Percentiles rank a stretch among this genome's conserved stretches.
These are phyloP conservation scores for Axea sp. DNA, from an alignment of 2,888 invertebrate genomes.

Conservation along the genomic window DNA sequence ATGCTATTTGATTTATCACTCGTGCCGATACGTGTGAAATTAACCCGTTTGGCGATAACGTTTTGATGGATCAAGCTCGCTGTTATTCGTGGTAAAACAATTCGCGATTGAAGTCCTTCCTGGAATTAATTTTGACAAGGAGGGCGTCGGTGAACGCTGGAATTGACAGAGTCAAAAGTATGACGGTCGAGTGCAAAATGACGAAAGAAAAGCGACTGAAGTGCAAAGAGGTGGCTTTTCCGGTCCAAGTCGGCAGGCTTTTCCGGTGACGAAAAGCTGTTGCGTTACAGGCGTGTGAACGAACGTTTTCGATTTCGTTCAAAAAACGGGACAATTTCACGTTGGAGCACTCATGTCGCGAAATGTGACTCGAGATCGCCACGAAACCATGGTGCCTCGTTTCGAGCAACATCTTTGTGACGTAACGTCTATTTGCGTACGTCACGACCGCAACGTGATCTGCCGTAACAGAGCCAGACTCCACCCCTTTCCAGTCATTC, in stretches of 20 bases:
- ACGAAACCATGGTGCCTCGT: constrained; percentile 16
- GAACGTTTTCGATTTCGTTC: constrained; percentile 19
- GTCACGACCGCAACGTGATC: constrained; percentile 49
- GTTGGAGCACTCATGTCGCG: constrained; percentile 1
- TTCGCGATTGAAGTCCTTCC: too few relatives aligned
- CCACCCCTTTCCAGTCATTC: constrained; percentile 52
- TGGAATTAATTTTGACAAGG: too few relatives aligned
- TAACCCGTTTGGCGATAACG: too few relatives aligned
- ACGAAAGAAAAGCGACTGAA: not conserved
- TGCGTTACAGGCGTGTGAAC: constrained; percentile 18
- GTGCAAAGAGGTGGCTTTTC: not conserved
- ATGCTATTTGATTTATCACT: too few relatives aligned
- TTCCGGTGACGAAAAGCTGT: constrained; percentile 16
- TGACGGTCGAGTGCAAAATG: too few relatives aligned
- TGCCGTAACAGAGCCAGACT: constrained; percentile 33
- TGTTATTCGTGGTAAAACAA: too few relatives aligned
- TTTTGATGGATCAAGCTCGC: too few relatives aligned
- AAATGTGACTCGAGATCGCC: constrained; percentile 18
- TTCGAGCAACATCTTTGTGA: constrained; percentile 41
- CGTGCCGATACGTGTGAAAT: too few relatives aligned
- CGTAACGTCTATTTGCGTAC: constrained; percentile 50
- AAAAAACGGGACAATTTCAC: not conserved
- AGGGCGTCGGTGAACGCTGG: too few relatives aligned
- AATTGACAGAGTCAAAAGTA: too few relatives aligned
- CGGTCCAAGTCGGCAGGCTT: not conserved